phyloP scores from a whole-genome alignment of 2,888 invertebrate species.

The Plagiodera versicolora region DNA sequence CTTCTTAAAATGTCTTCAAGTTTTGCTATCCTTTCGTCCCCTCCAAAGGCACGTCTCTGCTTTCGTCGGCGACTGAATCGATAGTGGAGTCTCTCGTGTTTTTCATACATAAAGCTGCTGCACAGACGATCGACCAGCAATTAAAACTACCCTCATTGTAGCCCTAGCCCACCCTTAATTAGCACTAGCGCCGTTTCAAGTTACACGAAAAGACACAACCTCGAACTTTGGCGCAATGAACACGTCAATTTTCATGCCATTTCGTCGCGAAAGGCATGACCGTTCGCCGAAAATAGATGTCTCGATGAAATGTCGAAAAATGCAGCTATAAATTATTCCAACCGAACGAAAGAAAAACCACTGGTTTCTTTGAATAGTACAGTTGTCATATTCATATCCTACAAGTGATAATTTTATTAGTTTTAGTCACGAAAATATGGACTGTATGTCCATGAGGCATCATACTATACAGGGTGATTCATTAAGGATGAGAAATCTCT shows the following conservation, averaged over 20 bases:
- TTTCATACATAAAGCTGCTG: constrained; percentile 52
- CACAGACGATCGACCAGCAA: constrained; percentile 43
- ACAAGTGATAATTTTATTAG: too few species aligned
- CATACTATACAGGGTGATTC: too few species aligned
- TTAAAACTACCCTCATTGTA: constrained; percentile 43
- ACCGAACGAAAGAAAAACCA: too few species aligned
- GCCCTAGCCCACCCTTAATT: constrained; percentile 35
- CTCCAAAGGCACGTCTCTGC: constrained; percentile 47
- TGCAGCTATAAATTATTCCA: too few species aligned
- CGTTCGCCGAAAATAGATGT: not conserved
- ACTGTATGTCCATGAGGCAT: too few species aligned
- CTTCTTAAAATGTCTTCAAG: not conserved
- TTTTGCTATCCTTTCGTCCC: not conserved
- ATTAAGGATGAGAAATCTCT: too few species aligned
- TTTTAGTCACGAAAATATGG: too few species aligned
- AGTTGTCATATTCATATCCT: too few species aligned
- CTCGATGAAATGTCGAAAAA: too few species aligned
- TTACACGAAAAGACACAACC: constrained; percentile 22
- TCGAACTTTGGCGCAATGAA: not conserved
- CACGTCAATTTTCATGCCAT: not conserved
- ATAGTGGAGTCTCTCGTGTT: constrained; percentile 54
- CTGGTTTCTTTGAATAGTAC: too few species aligned
- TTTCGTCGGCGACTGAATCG: constrained; percentile 49
- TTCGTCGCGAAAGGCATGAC: not conserved
- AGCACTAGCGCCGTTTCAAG: constrained; percentile 31